Evolutionary conservation across 2,888 invertebrate genomes (phyloP), one percentile per base, ranked within the genome.

Genomic region (Cataglyphis altisquamis): DNA sequence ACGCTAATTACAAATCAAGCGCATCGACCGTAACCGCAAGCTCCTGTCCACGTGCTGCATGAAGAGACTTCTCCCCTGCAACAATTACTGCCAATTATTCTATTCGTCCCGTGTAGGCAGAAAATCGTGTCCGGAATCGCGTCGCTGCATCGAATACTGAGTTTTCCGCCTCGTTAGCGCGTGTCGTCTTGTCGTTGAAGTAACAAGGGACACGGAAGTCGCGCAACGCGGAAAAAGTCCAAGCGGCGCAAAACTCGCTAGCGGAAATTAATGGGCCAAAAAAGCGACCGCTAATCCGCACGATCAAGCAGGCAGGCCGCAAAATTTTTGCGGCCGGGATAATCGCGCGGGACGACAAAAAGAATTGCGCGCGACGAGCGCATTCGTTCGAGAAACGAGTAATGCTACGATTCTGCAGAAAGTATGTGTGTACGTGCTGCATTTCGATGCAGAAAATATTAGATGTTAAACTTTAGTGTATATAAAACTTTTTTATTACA

Each of bases 101-200:
- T 60, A 60, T 70, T 45, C 78, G 32, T 8, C 45, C 32, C 39
- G 5, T 12, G 18, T 15, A 52, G 55, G 36, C 18, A 36, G 72
- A 45, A 80, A 72, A 70, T 80, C 70, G 25, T 57, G 5, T 18
- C 25, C 41, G 36, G 29, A 52, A 52, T 52, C 52, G n/a, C n/a
- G n/a, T 52, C 32, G 32, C 0, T 29, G 41, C 70, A 32, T 29
- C 78, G 60, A 60, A 41, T 21, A 1, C 10, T 36, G 60, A 60
- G 70, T 80, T 68, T 80, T 80, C 78, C 78, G 70, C 60, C 60
- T 80, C 78, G 78, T 80, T 80, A 80, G 25, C 78, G n/a, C 72
- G 45, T 21, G 32, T 62, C 21, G 57, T 68, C 77, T 39, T 55
- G 52, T 74, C 74, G 63, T 52, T 36, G 6, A 67, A 70, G 60